Evolutionary conservation across 2,888 invertebrate species (phyloP).

Genomic region (Oscheius sp.): DNA sequence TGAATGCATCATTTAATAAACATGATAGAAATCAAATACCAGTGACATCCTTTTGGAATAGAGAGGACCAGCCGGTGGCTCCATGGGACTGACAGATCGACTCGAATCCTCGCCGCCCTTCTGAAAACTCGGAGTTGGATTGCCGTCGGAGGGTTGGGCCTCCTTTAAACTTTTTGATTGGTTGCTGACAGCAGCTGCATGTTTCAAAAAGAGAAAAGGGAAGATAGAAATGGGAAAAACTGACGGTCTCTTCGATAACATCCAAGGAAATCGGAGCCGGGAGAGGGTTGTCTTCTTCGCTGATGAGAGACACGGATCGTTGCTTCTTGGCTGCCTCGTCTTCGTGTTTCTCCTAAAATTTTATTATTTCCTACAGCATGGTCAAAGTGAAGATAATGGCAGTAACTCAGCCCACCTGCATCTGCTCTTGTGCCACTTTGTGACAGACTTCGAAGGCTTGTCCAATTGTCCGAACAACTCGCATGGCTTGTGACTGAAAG

Average conservation of each 20-base stretch:
- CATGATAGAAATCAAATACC: conserved; percentile 33
- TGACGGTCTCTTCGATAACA: conserved; percentile 53
- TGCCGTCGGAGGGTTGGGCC: too few species aligned
- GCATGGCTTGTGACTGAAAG: conserved; percentile 85
- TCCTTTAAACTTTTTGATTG: too few species aligned
- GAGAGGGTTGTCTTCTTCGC: conserved; percentile 50
- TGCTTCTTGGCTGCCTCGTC: conserved; percentile 60
- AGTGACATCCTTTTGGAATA: conserved; percentile 59
- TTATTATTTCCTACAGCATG: too few species aligned
- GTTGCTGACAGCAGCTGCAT: too few species aligned
- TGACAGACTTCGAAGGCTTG: conserved; percentile 98
- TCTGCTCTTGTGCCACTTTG: conserved; percentile 78
- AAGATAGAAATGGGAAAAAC: not conserved
- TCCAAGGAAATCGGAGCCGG: conserved; percentile 38
- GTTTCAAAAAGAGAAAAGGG: not conserved
- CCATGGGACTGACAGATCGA: conserved; percentile 56
- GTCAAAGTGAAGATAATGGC: not conserved
- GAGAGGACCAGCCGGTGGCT: conserved; percentile 57
- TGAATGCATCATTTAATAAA: conserved; percentile 46
- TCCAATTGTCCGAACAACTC: conserved; percentile 95
- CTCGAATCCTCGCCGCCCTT: conserved; percentile 31
- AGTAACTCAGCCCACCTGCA: conserved; percentile 43
- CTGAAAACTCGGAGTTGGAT: conserved; percentile 22
- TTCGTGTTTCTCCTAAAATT: conserved; percentile 58
- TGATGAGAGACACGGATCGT: conserved; percentile 53